Base-by-base conservation (phyloP, 2,888 invertebrate genomes). In the Agonopterix arenella region DNA sequence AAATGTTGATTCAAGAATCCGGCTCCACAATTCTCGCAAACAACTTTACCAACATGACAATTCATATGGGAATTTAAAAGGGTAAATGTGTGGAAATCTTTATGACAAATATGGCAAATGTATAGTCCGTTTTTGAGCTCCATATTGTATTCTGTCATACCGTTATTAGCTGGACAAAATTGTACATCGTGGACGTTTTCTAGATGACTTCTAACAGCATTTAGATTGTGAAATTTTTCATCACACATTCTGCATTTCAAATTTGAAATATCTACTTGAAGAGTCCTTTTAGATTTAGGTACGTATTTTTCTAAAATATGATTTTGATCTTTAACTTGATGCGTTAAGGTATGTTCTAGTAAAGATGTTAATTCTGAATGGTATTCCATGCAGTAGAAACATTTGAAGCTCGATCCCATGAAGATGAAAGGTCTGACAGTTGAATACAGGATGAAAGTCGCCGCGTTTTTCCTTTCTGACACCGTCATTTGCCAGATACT, bases 401-500 rank as follows among this genome's bases (percentile, higher is more conserved):
- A 81, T 62, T 73, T 77, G 47, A 78, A 80, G 46, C 68, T 71
- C 1, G 64, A 71, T 0, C 80, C 80, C 67, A 73, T 76, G 51
- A 73, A 80, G 7, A 67, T 68, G 45, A 82, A 82, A 0, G 82
- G 82, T 8, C 66, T 64, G 1, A 73, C 79, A 2, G 79, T 79
- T 0, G 80, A 77, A 51, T 59, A 59, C 47, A 65, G 59, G 42
- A 83, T 68, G 51, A 83, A 73, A 0, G 56, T 64, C 0, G 78
- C 68, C 0, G 82, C 80, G 46, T 82, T 80, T 53, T 66, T 71
- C 40, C 78, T 58, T 48, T 78, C 79, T 0, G 65, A 46, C 1
- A 70, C 64, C 0, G 77, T 77, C 55, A 80, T 57, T 65, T 80
- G 78, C 82, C 82, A 82, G 13, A 76, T 64, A 51, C 78, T 80